Evolutionary conservation across 2,113 vertebrate genomes (phyloP).

Genomic region (Clarias gariepinus): DNA sequence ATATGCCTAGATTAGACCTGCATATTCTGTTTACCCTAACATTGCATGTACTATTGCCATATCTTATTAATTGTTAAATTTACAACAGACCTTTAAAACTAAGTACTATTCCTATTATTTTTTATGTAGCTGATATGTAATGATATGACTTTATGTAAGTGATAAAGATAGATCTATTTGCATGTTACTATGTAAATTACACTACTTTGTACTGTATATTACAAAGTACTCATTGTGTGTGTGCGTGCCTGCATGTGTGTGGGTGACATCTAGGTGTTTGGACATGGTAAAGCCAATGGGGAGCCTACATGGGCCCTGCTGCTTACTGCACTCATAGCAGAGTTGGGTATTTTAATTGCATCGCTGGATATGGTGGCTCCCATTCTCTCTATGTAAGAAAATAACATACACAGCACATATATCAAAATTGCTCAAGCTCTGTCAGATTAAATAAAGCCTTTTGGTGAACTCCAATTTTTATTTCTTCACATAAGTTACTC

Average conservation of each 20-base stretch:
- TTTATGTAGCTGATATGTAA: constrained; percentile 35
- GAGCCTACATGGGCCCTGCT: constrained; percentile 96
- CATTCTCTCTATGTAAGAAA: constrained; percentile 95
- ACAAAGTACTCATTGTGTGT: neutral
- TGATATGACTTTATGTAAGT: neutral
- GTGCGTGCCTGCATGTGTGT: neutral
- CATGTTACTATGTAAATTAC: constrained; percentile 41
- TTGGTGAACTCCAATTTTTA: neutral
- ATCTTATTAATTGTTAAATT: neutral
- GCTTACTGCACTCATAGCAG: constrained; percentile 90
- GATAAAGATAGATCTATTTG: constrained; percentile 47
- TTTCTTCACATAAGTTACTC: neutral
- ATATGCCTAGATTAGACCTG: neutral
- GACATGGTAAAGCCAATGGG: constrained; percentile 91
- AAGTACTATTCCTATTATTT: neutral
- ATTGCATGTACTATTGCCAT: neutral
- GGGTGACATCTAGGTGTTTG: constrained; percentile 80
- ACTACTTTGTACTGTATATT: constrained; percentile 10
- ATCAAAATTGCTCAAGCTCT: neutral
- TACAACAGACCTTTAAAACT: neutral
- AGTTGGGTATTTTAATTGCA: constrained; percentile 97
- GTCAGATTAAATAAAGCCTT: neutral
- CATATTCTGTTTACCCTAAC: neutral
- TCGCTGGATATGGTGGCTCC: constrained; percentile 98
- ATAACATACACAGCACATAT: neutral